phyloP scores from a whole-genome alignment of 2,888 invertebrate species.

The Candidula unifasciata region DNA sequence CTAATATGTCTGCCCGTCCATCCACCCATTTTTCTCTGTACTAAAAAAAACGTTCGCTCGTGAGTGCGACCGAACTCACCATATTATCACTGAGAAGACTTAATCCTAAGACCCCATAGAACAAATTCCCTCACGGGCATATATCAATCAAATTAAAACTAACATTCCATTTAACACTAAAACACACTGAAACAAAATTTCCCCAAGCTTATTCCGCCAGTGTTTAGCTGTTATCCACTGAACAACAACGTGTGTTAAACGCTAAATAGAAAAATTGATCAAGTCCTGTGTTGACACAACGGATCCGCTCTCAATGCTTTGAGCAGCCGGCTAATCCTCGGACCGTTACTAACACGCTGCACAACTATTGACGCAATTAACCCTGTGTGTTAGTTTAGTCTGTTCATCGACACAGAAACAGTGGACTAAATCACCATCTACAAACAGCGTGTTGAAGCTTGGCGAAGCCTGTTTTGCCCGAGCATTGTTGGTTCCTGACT shows the following conservation, averaged over 20 bases:
- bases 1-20: too few species aligned
- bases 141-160: too few species aligned
- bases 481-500: too few species aligned
- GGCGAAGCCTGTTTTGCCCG: too few species aligned
- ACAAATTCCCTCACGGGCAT: too few species aligned
- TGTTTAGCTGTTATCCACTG: not conserved
- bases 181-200: not conserved
- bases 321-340: not conserved
- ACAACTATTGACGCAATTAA: not conserved
- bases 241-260: slow-evolving; percentile 1
- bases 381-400: not conserved
- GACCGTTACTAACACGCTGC: not conserved
- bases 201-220: not conserved
- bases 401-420: not conserved
- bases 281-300: slow-evolving; percentile 10
- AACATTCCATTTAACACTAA: too few species aligned
- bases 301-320: not conserved
- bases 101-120: too few species aligned
- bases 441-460: not conserved
- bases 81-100: too few species aligned
- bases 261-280: slow-evolving; percentile 22
- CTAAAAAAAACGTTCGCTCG: too few species aligned
- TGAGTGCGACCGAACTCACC: too few species aligned
- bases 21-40: too few species aligned
- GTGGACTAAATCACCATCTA: not conserved